Evolutionary conservation across 2,113 vertebrate species (phyloP).

Genomic region (Noturus placidus): DNA sequence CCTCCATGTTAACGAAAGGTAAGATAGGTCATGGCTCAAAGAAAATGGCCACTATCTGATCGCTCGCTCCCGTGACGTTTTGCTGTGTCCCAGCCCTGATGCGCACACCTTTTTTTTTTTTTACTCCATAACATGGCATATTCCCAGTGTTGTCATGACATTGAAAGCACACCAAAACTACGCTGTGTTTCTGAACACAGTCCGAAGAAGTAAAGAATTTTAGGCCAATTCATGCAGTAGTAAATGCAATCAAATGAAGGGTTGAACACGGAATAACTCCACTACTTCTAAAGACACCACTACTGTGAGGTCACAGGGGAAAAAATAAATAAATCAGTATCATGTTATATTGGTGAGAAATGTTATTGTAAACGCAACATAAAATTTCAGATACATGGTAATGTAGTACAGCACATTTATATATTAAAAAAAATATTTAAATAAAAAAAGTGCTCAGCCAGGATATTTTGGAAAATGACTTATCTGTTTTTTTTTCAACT

Average conservation of each 20-base stretch:
- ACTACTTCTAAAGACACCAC: neutral
- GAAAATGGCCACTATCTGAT: no score
- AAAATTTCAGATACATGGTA: neutral
- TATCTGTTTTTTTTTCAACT: conserved; percentile 1
- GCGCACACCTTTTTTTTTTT: neutral
- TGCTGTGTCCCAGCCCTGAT: neutral
- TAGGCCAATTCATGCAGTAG: neutral
- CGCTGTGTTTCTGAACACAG: neutral
- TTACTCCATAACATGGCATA: neutral
- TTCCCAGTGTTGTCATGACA: neutral
- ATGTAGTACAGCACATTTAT: neutral
- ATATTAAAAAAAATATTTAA: neutral
- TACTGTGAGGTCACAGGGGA: neutral
- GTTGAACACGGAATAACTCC: neutral
- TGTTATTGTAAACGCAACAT: neutral
- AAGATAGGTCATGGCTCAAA: no score
- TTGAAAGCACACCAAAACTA: neutral
- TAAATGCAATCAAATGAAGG: neutral
- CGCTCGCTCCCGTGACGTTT: neutral
- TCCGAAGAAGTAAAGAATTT: neutral
- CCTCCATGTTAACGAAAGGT: neutral
- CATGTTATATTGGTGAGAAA: neutral
- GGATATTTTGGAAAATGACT: neutral
- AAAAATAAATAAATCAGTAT: neutral
- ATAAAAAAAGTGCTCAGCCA: neutral